Conservation (phyloP, 1,140 invertebrate species). For the Bombus superbus region DNA sequence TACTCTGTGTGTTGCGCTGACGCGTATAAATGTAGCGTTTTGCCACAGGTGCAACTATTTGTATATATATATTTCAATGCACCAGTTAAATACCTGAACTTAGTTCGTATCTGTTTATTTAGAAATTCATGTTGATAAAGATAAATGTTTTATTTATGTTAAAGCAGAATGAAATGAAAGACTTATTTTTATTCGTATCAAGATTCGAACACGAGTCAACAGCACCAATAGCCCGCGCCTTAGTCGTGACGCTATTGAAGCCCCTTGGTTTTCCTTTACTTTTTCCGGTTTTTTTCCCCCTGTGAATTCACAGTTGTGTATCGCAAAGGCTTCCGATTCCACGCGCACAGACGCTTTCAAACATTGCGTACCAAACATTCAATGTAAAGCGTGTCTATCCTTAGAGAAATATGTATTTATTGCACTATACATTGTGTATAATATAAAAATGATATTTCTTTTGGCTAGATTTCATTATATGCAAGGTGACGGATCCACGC, state of each 20-base stretch:
- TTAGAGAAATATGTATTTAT: not conserved
- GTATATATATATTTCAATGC: not conserved
- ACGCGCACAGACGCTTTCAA: not conserved
- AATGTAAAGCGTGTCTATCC: not conserved
- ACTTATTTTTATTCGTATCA: not conserved
- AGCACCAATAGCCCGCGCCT: not conserved
- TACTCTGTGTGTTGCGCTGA: constrained; percentile 20
- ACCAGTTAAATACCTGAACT: not conserved
- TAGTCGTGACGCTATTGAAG: constrained; percentile 11
- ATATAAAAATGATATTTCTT: not conserved
- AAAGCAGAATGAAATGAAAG: not conserved
- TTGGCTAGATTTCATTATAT: too few relatives aligned
- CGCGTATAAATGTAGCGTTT: constrained; percentile 53
- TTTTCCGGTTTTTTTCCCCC: constrained; percentile 17
- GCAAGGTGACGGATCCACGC: too few relatives aligned
- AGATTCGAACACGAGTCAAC: not conserved
- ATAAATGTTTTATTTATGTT: not conserved
- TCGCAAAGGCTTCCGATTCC: constrained; percentile 6
- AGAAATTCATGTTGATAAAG: not conserved
- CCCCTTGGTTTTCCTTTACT: constrained; percentile 28
- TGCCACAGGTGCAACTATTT: constrained; percentile 22
- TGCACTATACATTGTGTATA: not conserved
- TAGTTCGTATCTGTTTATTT: not conserved
- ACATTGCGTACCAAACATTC: not conserved
- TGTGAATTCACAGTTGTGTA: constrained; percentile 3